Evolutionary conservation across 2,113 vertebrate species (phyloP), one percentile per base, ranked within the genome.

Genomic region (Semicossyphus pulcher): DNA sequence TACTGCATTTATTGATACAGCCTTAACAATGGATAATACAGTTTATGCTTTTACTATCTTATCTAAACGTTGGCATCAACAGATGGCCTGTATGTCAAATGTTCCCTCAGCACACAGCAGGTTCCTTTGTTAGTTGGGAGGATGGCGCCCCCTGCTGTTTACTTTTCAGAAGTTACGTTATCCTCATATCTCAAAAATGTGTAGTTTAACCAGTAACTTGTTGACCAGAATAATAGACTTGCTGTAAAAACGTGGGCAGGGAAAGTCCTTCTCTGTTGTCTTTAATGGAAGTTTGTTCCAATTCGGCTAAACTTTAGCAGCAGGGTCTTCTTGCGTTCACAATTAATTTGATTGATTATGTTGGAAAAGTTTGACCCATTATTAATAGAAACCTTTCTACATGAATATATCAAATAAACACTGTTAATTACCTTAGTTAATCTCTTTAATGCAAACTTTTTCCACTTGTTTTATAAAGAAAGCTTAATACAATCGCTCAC

Each of bases 141-240:
- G 4, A 21, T 60, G 26, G 23, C 41, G 65, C 87, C 84, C 68
- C 44, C 87, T 86, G 41, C 61, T 82, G 87, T 41, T 66, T 14
- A 29, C 2, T 48, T 16, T 0, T 12, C 1, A 9, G 9, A 81
- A 53, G 48, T 28, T 18, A 18, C 0, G 2, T 2, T 65, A 2
- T n/a, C 15, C 0, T 34, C 25, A 29, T 20, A 48, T 9, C 7
- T 21, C 14, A n/a, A 51, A 51, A 31, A 44, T n/a, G 32, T 41
- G 2, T 14, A 12, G 20, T 12, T 1, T 9, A 5, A 44, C n/a
- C n/a, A n/a, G 7, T 20, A 14, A 45, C 10, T 34, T 42, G 4
- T 18, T 15, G 12, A 34, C 42, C 28, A 60, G 6, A 42, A 53
- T n/a, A 16, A 10, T 51, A 16, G 5, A 34, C 21, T 60, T 59